Base-by-base conservation (phyloP, 2,113 vertebrate species). In the Tichodroma muraria region DNA sequence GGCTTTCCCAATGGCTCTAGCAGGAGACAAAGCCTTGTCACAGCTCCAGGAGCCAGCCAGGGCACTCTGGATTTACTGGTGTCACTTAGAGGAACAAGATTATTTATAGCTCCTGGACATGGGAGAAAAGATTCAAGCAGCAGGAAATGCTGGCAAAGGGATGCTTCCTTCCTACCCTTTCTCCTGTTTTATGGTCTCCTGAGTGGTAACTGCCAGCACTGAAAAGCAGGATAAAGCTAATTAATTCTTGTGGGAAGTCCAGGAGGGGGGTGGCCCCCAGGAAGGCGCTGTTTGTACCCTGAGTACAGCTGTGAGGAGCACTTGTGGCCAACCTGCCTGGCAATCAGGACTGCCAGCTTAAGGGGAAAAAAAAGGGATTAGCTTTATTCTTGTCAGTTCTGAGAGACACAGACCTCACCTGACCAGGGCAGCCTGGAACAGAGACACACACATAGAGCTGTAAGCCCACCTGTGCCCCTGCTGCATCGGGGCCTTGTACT, bases 151-250 rank as follows among this genome's bases (percentile, higher is more conserved):
- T 93, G 73, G 87, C 87, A 85, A 63, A 85, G 35, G 27, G 77
- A 52, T 10, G 24, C 87, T 94, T 93, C 93, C 94, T 93, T 91
- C 91, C 93, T 80, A 10, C 33, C 77, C 80, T 93, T 86, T 90
- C 88, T 89, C 69, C 79, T 52, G 9, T 24, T 91, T 56, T 64
- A 15, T 35, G 25, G 61, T 49, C 61, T 53, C 69, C 28, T 56
- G 19, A n/a, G 19, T 27, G 8, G 21, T 53, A 66, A 13, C 59
- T 92, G 71, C 28, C 72, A 73, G 59, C 0, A 0, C 30, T 38
- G 21, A 63, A 42, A 84, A 72, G 53, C 83, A 89, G 87, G 63
- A 92, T 56, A 79, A 79, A 61, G 63, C 37, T 47, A 30, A 93
- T 69, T 81, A 72, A 53, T 59, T 53, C 25, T 15, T 28, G 17